Evolutionary conservation across 2,113 vertebrate genomes (phyloP), one percentile per base, ranked within the genome.

Genomic region (Leptobrachium ailaonicum): DNA sequence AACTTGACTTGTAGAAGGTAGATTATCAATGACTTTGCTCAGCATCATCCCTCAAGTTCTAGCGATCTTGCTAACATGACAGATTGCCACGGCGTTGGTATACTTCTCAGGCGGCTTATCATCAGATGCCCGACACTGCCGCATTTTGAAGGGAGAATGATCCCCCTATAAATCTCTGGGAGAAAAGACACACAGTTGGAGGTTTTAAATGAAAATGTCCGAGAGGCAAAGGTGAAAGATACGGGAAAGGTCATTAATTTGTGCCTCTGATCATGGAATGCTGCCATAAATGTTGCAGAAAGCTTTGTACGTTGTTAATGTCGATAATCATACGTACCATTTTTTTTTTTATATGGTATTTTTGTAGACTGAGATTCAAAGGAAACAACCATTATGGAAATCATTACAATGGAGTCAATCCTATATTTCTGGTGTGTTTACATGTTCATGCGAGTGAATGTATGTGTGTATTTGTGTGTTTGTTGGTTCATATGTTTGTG

Each of bases 141-240:
- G 40, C 72, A 44, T 53, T 73, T 41, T 66, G 77, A 73, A 73
- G 62, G 70, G 47, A 58, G 62, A 50, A 66, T 45, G 8, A 41
- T 56, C 66, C 64, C 77, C 47, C 77, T 43, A 80, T 80, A 73
- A 80, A 80, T 80, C 77, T 73, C 73, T 62, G 9, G 10, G 11
- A 71, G 66, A 80, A 73, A 62, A 73, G 77, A 80, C 66, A 62
- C 53, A 73, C 45, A 42, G n/a, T 56, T 6, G 45, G 4, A 73
- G 63, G 11, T 44, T 66, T 43, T 45, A 80, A 67, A 67, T 73
- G 77, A 80, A 73, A 73, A 66, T 54, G 71, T 80, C 77, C 70
- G 12, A 14, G 41, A 62, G 41, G 70, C 41, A 73, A 54, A 73
- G 77, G 77, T 80, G 77, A 80, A 80, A 66, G 63, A 45, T 45